Conservation (phyloP, 1,140 invertebrate genomes). For the Parasteatoda tepidariorum region DNA sequence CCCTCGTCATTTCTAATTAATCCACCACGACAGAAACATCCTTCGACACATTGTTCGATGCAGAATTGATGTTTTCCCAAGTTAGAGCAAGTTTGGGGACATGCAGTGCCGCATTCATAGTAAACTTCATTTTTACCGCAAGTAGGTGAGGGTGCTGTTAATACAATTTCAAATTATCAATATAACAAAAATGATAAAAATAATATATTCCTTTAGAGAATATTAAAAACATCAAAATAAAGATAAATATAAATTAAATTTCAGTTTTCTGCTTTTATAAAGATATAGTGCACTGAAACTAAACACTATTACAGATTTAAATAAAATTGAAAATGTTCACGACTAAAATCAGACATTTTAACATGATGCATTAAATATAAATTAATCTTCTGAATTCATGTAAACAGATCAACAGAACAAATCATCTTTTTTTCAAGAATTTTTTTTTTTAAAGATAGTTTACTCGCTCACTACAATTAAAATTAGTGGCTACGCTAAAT, state of each 20-base stretch:
- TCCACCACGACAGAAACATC: slow-evolving; percentile 19
- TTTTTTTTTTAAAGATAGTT: too few relatives aligned
- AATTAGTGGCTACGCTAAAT: too few relatives aligned
- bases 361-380: too few relatives aligned
- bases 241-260: neutral
- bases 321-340: too few relatives aligned
- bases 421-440: too few relatives aligned
- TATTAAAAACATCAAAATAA: neutral
- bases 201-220: neutral
- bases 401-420: too few relatives aligned
- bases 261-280: too few relatives aligned
- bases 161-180: neutral
- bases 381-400: too few relatives aligned
- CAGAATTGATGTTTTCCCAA: neutral
- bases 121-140: neutral
- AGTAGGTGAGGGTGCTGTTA: neutral
- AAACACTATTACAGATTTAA: too few relatives aligned
- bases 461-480: too few relatives aligned
- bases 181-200: neutral
- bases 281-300: too few relatives aligned
- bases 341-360: too few relatives aligned
- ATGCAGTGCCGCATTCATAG: neutral
- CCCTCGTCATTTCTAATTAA: neutral
- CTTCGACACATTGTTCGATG: neutral
- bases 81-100: neutral